phyloP scores from a whole-genome alignment of 1,140 invertebrate genomes.

The Eulimnadia texana region DNA sequence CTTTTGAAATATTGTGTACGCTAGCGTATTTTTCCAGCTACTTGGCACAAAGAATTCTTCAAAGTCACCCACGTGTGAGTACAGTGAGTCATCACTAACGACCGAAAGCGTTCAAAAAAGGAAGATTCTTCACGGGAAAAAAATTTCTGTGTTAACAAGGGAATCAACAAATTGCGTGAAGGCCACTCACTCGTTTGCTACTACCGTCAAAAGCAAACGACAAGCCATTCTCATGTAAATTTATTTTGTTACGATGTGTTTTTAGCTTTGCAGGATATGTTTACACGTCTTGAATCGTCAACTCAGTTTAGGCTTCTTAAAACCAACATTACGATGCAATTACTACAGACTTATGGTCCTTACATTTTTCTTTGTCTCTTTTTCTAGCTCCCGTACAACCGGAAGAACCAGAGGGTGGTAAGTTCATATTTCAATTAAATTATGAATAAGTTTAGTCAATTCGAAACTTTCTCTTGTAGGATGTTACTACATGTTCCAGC shows the following conservation, averaged over 20 bases:
- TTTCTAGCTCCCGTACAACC: not conserved
- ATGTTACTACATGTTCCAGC: constrained; percentile 87
- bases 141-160: not conserved
- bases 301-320: too few species aligned
- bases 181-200: not conserved
- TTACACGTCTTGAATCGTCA: too few species aligned
- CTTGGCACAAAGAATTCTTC: not conserved
- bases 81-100: not conserved
- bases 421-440: not conserved
- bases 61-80: not conserved
- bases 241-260: too few species aligned
- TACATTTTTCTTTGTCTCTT: not conserved
- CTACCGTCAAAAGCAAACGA: too few species aligned
- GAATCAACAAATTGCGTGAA: not conserved
- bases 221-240: too few species aligned
- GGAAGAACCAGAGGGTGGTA: too few species aligned
- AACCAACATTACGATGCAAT: too few species aligned
- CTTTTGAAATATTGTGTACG: too few species aligned
- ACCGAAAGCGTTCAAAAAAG: not conserved
- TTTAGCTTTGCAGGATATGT: too few species aligned
- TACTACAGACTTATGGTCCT: too few species aligned
- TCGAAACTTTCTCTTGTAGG: constrained; percentile 30
- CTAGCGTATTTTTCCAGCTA: not conserved
- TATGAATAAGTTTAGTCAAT: not conserved
- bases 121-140: not conserved